Evolutionary conservation across 37 sponge, comb jelly and placozoan genomes (phyloP), one percentile per base, ranked within the genome.

Genomic region (Eunapius fragilis): DNA sequence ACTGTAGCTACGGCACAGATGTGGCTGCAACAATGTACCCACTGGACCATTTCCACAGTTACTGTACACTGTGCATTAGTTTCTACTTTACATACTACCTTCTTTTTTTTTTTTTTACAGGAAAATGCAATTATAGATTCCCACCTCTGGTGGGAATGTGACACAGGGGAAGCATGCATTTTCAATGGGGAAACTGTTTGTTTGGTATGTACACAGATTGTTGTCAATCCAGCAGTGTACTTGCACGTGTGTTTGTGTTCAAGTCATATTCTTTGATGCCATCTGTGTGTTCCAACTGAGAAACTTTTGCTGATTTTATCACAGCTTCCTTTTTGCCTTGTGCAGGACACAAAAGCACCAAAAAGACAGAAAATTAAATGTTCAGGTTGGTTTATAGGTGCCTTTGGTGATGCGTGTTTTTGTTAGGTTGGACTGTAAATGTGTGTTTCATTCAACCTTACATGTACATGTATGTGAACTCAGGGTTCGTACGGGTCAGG

Each of bases 161-260:
- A 88, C 84, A 48, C 91, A n/a, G 82, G 89, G 9, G 95, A 94
- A 48, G 87, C 89, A 10, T 94, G 95, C 79, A 37, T 91, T 69
- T 67, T 91, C 35, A 74, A 67, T 23, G 95, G 91, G 19, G 71
- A 89, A 11, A 80, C 80, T 67, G 74, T 74, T 33, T 90, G 91
- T 82, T 85, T 85, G 79, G 90, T 93, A 76, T 7, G 80, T 22
- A 25, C n/a, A n/a, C n/a, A n/a, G n/a, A n/a, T n/a, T 47, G 3
- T 85, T 41, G 41, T 69, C 23, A n/a, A 3, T 7, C 22, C n/a
- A 37, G 76, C 37, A 6, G 17, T 37, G 37, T 35, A 0, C 36
- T 30, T 72, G 13, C 30, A 10, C 13, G 25, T 72, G 12, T 72
- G 31, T 33, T 25, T 10, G 14, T 14, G 3, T 2, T 7, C 58